Percentiles rank a stretch among this genome's conserved stretches.
Conservation (phyloP, 2,888 invertebrate genomes). For the Platynereis dumerilii region DNA sequence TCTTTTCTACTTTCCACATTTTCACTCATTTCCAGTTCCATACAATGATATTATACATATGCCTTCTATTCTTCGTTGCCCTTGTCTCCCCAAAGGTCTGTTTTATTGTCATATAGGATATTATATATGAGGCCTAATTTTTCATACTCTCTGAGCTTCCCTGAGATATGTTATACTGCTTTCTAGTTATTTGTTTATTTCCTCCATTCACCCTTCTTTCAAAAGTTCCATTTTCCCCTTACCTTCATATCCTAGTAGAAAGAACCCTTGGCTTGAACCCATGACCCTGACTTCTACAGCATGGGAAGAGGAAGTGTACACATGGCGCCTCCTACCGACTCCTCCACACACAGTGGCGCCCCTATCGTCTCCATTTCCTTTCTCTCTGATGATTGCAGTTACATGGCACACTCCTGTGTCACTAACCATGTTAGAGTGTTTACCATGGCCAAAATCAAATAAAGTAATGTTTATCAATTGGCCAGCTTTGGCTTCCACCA, state of each 20-base stretch:
- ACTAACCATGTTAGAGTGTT: constrained; percentile 12
- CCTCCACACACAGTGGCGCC: constrained; percentile 21
- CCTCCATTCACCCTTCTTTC: too few species aligned
- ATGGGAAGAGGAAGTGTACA: constrained; percentile 13
- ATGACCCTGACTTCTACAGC: constrained; percentile 17
- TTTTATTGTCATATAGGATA: too few species aligned
- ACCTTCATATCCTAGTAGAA: constrained; percentile 14
- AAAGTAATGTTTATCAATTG: constrained; percentile 16
- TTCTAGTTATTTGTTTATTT: too few species aligned
- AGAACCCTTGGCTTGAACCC: constrained; percentile 11
- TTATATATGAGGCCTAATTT: too few species aligned
- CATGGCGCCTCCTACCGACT: constrained; percentile 15
- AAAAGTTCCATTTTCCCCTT: too few species aligned
- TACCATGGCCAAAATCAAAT: constrained; percentile 17
- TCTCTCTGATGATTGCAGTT: constrained; percentile 20
- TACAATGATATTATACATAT: too few species aligned
- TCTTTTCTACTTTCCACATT: too few species aligned
- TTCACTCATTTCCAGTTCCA: too few species aligned
- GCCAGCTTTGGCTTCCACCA: constrained; percentile 25
- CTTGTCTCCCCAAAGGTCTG: too few species aligned
- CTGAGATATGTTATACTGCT: too few species aligned
- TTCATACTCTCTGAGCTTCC: too few species aligned
- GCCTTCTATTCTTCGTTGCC: too few species aligned
- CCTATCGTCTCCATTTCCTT: constrained; percentile 1
- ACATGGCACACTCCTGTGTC: constrained; percentile 22